phyloP scores from a whole-genome alignment of 1,140 invertebrate genomes.

The Neoseiulus cucumeris region DNA sequence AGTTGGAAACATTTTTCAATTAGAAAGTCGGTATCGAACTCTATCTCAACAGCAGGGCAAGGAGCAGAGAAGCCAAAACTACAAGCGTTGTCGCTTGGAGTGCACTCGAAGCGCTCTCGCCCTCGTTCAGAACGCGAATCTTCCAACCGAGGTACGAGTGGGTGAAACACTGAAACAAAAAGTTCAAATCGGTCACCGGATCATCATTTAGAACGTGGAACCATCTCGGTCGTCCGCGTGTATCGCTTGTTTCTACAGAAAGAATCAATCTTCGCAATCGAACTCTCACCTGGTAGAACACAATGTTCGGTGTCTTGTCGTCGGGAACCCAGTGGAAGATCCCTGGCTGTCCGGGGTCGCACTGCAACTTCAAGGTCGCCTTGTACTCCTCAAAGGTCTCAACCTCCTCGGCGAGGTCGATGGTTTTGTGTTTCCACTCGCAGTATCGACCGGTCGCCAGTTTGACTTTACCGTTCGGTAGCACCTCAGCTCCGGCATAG shows the following conservation, averaged over 20 bases:
- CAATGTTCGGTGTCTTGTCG: conserved; percentile 59
- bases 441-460: conserved; percentile 41
- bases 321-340: conserved; percentile 70
- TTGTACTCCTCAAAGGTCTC: conserved; percentile 71
- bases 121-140: conserved; percentile 67
- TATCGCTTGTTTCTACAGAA: background rate
- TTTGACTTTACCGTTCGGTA: conserved; percentile 11
- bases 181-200: conserved; percentile 12
- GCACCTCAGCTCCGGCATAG: conserved; percentile 15
- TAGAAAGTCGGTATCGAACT: too few relatives aligned
- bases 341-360: conserved; percentile 60
- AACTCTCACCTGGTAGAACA: conserved; percentile 61
- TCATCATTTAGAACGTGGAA: background rate
- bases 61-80: too few relatives aligned
- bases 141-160: conserved; percentile 84
- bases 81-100: too few relatives aligned
- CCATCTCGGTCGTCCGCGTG: background rate
- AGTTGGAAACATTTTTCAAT: too few relatives aligned
- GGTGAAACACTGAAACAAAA: conserved; percentile 52
- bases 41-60: too few relatives aligned
- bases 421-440: conserved; percentile 52
- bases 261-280: background rate
- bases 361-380: conserved; percentile 52
- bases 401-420: conserved; percentile 48
- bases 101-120: conserved; percentile 24